Evolutionary conservation across 2,888 invertebrate genomes (phyloP), one percentile per base, ranked within the genome.

Genomic region (Cylindroiulus punctatus): DNA sequence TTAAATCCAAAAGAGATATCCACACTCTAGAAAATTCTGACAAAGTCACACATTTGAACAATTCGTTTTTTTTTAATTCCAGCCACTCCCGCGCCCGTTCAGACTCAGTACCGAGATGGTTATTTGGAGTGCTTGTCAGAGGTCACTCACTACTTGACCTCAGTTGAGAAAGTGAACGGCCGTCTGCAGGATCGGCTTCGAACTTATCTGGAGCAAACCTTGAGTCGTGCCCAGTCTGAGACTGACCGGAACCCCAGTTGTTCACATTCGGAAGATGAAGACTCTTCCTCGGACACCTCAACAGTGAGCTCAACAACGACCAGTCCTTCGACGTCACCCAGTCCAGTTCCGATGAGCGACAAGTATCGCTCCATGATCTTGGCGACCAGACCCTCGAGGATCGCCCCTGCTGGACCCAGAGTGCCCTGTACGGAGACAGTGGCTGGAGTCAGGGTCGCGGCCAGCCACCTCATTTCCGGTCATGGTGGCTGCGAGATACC

Each of bases 111-210:
- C 92, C 94, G 95, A 87, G 95, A 95, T 4, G 97, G 97, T 30
- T 97, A 96, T 91, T 93, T 94, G 88, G 97, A 97, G 90, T 97
- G 97, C 90, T 94, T 96, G 86, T 93, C 94, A 19, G 97, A 97
- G 92, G 97, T 97, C 26, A 93, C 94, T 88, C 94, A 95, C 89
- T 96, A 95, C 90, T 84, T 84, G 52, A n/a, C 44, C 14, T 10
- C 84, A 17, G 26, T 17, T 14, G 44, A 84, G n/a, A 42, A 22
- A 42, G 5, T 47, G 52, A 47, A 84, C 84, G 17, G n/a, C 10
- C 7, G 84, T 84, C 10, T 84, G 19, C 17, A 84, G 3, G 84
- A 84, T 0, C 47, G 84, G 7, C 84, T 84, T 47, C 84, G 47
- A 84, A 1, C 7, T 14, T 47, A 84, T 17, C 47, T 84, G 14